Conservation (phyloP, 2,113 vertebrate species). For the Phalacrocorax pelagicus region DNA sequence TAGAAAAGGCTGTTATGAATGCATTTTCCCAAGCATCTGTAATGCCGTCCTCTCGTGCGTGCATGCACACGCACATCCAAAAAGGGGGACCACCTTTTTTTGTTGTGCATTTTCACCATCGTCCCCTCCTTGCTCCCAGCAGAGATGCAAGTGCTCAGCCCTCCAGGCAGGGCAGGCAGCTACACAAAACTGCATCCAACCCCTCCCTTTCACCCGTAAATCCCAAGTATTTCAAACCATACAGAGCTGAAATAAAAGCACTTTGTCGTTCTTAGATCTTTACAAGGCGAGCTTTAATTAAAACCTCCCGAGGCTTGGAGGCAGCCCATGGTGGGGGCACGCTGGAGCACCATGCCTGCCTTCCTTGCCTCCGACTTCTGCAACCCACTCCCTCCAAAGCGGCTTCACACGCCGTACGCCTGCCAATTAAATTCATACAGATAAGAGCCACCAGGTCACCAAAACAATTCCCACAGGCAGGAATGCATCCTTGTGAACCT, state of each 20-base stretch:
- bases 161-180: not conserved
- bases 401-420: fast-evolving
- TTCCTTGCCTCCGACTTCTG: not conserved
- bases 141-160: not conserved
- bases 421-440: fast-evolving
- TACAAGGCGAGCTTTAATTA: not conserved
- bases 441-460: not conserved
- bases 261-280: not conserved
- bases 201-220: not conserved
- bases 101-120: fast-evolving
- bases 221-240: not conserved
- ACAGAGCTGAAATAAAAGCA: not conserved
- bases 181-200: not conserved
- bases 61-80: not conserved
- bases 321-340: not conserved
- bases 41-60: not conserved
- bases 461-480: fast-evolving
- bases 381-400: not conserved
- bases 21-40: not conserved
- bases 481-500: not conserved
- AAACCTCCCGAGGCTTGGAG: not conserved
- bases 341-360: not conserved
- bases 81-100: not conserved
- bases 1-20: not conserved
- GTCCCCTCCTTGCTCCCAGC: not conserved